A percentile compares a stretch with the other conserved stretches of the same genome.
Evolutionary conservation across 2,888 invertebrate species (phyloP).

Genomic region (Empis stercorea): DNA sequence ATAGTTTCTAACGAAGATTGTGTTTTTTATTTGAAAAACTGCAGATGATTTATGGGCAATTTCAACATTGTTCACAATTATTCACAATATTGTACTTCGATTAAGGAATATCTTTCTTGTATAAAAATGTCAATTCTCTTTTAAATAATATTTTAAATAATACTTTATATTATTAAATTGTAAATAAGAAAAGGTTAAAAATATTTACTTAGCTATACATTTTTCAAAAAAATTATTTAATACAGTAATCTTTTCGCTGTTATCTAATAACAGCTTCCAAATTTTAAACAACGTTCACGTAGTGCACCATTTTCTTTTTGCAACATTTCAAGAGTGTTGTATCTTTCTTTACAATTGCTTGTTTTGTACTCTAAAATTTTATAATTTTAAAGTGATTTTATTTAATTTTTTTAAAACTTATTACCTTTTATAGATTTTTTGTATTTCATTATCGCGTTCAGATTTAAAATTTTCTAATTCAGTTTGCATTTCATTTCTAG

Average conservation of each 20-base stretch:
- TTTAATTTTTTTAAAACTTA: conserved; percentile 5
- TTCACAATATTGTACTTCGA: too few species aligned
- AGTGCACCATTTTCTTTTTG: conserved; percentile 56
- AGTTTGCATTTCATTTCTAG: conserved; percentile 47
- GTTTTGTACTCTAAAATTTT: conserved; percentile 75
- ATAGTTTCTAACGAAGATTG: too few species aligned
- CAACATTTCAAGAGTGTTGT: conserved; percentile 57
- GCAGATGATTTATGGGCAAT: too few species aligned
- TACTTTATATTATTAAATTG: too few species aligned
- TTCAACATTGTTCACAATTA: too few species aligned
- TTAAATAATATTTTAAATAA: too few species aligned
- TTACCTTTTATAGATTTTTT: conserved; percentile 69
- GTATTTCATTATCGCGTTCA: conserved; percentile 62
- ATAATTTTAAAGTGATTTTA: too few species aligned
- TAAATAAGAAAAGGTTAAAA: too few species aligned
- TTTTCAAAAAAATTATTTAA: conserved; percentile 21
- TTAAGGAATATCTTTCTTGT: too few species aligned
- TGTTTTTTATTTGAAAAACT: too few species aligned
- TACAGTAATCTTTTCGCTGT: conserved; percentile 55
- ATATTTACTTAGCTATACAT: too few species aligned
- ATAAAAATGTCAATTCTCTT: too few species aligned
- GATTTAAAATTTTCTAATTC: conserved; percentile 49
- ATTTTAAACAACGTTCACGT: conserved; percentile 56
- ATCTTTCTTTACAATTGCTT: conserved; percentile 68
- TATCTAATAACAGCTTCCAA: conserved; percentile 66